phyloP scores from a whole-genome alignment of 2,888 invertebrate genomes.

The Pseudococcus jackbeardsleyi region DNA sequence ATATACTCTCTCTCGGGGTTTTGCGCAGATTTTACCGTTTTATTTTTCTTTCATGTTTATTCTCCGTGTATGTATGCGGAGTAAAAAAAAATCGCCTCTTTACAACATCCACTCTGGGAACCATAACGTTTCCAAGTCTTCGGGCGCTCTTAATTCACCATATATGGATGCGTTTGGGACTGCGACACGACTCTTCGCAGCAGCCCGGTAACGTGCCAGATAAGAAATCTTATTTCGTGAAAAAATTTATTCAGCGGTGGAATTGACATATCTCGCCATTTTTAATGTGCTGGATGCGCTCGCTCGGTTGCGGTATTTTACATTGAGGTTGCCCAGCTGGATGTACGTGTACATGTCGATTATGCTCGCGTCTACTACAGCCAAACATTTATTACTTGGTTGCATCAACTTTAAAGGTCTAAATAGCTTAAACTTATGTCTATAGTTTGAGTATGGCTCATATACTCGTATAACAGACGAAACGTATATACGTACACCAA shows the following conservation, averaged over 20 bases:
- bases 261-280: neutral
- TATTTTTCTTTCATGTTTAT: conserved; percentile 45
- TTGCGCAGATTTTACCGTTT: conserved; percentile 23
- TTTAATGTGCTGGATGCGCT: too few species aligned
- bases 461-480: neutral
- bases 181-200: too few species aligned
- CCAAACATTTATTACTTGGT: neutral
- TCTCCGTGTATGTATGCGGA: neutral
- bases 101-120: neutral
- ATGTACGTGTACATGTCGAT: too few species aligned
- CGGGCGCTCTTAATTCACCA: neutral
- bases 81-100: neutral
- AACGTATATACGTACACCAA: neutral
- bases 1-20: conserved; percentile 16
- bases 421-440: conserved; percentile 11
- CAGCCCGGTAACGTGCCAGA: neutral
- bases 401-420: neutral
- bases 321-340: too few species aligned
- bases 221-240: neutral
- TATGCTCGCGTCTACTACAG: too few species aligned
- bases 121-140: conserved; percentile 7
- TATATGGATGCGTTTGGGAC: too few species aligned
- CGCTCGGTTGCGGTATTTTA: too few species aligned
- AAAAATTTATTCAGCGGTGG: neutral
- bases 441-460: conserved; percentile 2